Base-by-base conservation (phyloP, 2,113 vertebrate genomes). In the Melanocharis versteri region DNA sequence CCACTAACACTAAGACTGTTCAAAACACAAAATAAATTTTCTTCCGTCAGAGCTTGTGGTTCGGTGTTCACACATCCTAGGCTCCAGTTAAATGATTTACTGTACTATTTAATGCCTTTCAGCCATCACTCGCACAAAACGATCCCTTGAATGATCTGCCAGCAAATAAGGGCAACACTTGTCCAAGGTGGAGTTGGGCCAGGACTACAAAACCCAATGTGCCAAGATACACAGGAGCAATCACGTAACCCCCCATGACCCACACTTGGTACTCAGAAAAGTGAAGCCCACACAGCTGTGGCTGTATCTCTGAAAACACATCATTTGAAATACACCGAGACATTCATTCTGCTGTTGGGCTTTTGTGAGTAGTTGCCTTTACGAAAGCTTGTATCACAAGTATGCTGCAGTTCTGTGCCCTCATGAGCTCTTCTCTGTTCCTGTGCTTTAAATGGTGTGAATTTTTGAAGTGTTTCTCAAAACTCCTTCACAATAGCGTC, bases 21-120 rank as follows among this genome's bases (percentile, higher is more conserved):
- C 79, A 91, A 84, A 92, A 79, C 35, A 86, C 58, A 88, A 65
- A 86, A 96, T 94, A 87, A 94, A 87, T 94, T 89, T 86, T 93
- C 57, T 93, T 94, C 87, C 35, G 3, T 83, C 78, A 82, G 71
- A 90, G 72, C 47, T 94, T 96, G 95, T 85, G 95, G 93, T 92
- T 96, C 2, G 0, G 48, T 80, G 70, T 95, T 97, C 94, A 92
- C 96, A 95, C 93, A 83, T 95, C 91, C 83, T 94, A 92, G 70
- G 77, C 58, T 93, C 73, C 82, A 87, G 85, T 87, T 89, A 93
- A 94, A 72, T 89, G 70, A 96, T 94, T 96, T 96, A 96, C 78
- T 95, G 87, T 61, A 50, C 33, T 85, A 40, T 64, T 90, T 95
- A 97, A 97, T 96, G 94, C 58, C 66, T 96, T 97, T 96, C 97